phyloP scores from a whole-genome alignment of 2,888 invertebrate species.

The Macaria liturata region DNA sequence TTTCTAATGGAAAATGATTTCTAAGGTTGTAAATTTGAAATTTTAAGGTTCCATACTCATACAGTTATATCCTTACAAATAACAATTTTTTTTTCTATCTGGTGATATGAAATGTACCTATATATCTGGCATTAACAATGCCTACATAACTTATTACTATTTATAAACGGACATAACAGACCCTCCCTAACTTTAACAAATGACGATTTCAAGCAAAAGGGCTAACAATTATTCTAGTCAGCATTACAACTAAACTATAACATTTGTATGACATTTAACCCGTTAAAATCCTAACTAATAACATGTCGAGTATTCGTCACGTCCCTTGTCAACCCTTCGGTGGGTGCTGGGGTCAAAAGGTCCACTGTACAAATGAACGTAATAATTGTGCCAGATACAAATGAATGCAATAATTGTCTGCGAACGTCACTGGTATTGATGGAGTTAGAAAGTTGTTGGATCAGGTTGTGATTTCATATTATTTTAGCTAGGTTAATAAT shows the following conservation, averaged over 20 bases:
- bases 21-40: no score
- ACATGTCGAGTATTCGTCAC: constrained; percentile 64
- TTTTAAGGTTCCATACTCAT: no score
- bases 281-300: constrained; percentile 64
- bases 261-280: constrained; percentile 43
- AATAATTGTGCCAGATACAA: constrained; percentile 82
- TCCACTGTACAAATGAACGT: constrained; percentile 78
- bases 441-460: constrained; percentile 34
- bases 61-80: no score
- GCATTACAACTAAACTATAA: constrained; percentile 12
- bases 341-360: constrained; percentile 54
- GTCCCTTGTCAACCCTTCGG: constrained; percentile 63
- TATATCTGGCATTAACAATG: no score
- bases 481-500: no score
- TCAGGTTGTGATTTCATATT: no score
- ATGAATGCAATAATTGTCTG: constrained; percentile 81
- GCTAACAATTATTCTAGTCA: constrained; percentile 15
- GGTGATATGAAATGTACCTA: no score
- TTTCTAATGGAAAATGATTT: background rate
- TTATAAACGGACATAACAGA: background rate
- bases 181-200: constrained; percentile 12
- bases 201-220: background rate
- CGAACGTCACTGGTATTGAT: constrained; percentile 54
- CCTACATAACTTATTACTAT: no score
- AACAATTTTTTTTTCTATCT: no score